These are phyloP conservation scores for Sceliomorpha sp. DNA, from an alignment of 2,888 invertebrate genomes.

Conservation along the genomic window DNA sequence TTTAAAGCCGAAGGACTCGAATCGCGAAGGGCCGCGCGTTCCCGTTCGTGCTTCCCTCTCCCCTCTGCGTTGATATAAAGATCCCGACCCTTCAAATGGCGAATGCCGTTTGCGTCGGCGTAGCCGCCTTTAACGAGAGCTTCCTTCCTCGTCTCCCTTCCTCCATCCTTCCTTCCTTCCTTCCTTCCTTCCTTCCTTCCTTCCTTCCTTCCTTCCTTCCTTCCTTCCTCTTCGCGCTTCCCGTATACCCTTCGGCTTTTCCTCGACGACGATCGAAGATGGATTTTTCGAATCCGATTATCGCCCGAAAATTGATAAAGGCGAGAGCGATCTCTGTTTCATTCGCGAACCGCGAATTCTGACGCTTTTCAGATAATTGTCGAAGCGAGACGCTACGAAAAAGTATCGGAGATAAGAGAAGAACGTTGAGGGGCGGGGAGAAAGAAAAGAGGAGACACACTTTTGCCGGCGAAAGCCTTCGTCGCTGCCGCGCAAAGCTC, in stretches of 20 bases:
- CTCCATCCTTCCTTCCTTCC: conserved; percentile 31
- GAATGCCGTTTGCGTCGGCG: conserved; percentile 38
- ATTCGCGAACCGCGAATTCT: too few species aligned
- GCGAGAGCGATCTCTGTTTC: too few species aligned
- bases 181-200: conserved; percentile 43
- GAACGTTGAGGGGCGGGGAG: conserved; percentile 37
- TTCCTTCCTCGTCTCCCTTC: conserved; percentile 15
- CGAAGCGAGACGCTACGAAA: too few species aligned
- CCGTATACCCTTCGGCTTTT: conserved; percentile 42
- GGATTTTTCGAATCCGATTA: conserved; percentile 35
- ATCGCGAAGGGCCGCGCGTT: conserved; percentile 13
- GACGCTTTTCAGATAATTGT: conserved; percentile 6
- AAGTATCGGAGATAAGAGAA: conserved; percentile 19
- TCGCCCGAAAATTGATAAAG: conserved; percentile 17
- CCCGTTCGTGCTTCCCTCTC: conserved; percentile 35
- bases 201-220: too few species aligned
- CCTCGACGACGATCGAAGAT: conserved; percentile 53
- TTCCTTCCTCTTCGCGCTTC: too few species aligned
- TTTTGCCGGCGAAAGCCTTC: conserved; percentile 69
- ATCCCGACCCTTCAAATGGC: conserved; percentile 42
- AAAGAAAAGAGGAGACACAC: conserved; percentile 55
- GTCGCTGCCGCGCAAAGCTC: conserved; percentile 68
- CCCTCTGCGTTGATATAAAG: conserved; percentile 24
- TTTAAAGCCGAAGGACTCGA: conserved; percentile 43
- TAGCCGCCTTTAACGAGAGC: conserved; percentile 49